Evolutionary conservation across 2,797 vertebrate genomes (phyloP).

Genomic region (Helostoma temminkii): DNA sequence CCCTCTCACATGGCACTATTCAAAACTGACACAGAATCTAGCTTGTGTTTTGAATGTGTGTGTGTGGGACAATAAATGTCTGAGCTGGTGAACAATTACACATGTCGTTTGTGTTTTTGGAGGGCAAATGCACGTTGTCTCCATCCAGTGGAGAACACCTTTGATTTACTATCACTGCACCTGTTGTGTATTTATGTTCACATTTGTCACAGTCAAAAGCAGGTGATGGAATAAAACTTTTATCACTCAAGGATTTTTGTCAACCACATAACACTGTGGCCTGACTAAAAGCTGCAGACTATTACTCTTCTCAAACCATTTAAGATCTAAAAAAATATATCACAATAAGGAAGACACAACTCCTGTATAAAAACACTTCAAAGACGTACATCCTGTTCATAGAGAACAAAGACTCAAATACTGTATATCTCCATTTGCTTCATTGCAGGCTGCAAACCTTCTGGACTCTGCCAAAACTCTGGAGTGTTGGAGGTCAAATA

Average conservation of each 20-base stretch:
- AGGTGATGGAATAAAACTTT: conserved; percentile 58
- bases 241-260: conserved; percentile 46
- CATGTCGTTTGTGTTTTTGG: conserved; percentile 71
- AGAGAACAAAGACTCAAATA: conserved; percentile 15
- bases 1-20: conserved; percentile 32
- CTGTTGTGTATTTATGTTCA: conserved; percentile 36
- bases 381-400: conserved; percentile 12
- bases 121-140: conserved; percentile 47
- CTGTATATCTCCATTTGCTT: conserved; percentile 9
- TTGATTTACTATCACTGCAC: conserved; percentile 27
- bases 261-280: conserved; percentile 37
- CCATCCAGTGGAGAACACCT: conserved; percentile 51
- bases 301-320: conserved; percentile 67
- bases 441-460: background rate
- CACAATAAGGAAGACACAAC: conserved; percentile 39
- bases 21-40: conserved; percentile 35
- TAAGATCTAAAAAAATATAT: conserved; percentile 51
- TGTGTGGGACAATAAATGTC: conserved; percentile 51
- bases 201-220: conserved; percentile 66
- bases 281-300: conserved; percentile 51
- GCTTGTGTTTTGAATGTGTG: conserved; percentile 23
- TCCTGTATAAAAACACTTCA: conserved; percentile 5
- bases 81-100: conserved; percentile 69
- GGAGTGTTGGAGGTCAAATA: conserved; percentile 39
- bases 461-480: conserved; percentile 10